These are phyloP conservation scores for Philonicus albiceps DNA, from an alignment of 2,888 invertebrate species.

Conservation along the genomic window DNA sequence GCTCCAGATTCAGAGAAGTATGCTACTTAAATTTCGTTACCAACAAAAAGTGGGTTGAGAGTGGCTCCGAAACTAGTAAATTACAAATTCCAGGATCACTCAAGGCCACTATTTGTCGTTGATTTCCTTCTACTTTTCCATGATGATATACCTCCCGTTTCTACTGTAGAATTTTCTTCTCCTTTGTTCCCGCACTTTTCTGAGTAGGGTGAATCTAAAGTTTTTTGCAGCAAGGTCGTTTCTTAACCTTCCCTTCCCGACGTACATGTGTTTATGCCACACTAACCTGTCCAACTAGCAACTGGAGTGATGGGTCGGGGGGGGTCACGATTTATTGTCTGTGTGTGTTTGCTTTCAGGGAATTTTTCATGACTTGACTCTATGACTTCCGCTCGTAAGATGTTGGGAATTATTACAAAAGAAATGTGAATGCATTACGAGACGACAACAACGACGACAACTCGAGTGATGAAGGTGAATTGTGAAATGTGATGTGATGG, in stretches of 20 bases:
- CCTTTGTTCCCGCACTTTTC: not conserved
- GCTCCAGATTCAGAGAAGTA: not conserved
- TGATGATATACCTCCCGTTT: not conserved
- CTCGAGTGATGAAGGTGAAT: not conserved
- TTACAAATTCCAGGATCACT: not conserved
- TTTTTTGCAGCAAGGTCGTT: not conserved
- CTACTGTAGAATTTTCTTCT: not conserved
- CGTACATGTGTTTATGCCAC: not conserved
- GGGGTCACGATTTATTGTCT: not conserved
- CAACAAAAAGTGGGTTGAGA: not conserved
- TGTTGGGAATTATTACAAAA: not conserved
- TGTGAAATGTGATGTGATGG: not conserved
- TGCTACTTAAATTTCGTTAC: not conserved
- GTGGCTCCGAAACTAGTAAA: not conserved
- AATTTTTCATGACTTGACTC: not conserved
- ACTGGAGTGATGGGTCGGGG: not conserved
- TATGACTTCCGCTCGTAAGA: not conserved
- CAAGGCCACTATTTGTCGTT: not conserved
- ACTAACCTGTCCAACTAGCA: not conserved
- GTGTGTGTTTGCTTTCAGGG: not conserved
- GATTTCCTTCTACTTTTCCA: not conserved
- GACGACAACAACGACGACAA: not conserved
- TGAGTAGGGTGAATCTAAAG: not conserved
- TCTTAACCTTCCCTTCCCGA: not conserved
- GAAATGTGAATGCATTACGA: not conserved